Base-by-base conservation (phyloP, 1,140 invertebrate species). In the Galleria mellonella region DNA sequence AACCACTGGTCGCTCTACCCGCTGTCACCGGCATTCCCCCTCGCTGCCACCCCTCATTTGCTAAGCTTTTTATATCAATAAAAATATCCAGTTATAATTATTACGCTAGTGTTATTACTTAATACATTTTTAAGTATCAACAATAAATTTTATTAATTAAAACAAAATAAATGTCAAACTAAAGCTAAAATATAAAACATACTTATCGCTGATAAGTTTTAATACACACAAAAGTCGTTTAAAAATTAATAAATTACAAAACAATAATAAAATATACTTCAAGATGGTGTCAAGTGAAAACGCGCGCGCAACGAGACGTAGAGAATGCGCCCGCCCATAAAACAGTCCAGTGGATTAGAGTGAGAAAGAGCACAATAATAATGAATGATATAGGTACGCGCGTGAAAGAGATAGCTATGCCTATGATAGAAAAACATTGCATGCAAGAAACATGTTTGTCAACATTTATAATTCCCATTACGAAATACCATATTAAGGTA, bases 11-110 rank as follows among this genome's bases (percentile, higher is more conserved):
- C 63, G 64, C 62, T 39, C 58, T 63, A 57, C 72, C 68, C 70
- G 69, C 72, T 74, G 70, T 68, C 73, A 57, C 64, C 61, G 51
- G 36, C 17, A 23, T 14, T 15, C 51, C 49, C 42, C 43, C 33
- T 15, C 27, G 12, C 27, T 38, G 38, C 38, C 41, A 46, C 55
- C 51, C 57, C 52, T 44, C 31, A 37, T 62, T 10, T 30, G 42
- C 62, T 55, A 52, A 55, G 51, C 61, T 56, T 62, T 64, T 75
- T 72, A 74, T 78, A 78, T 74, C 64, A 78, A 76, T 78, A 71
- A 58, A 52, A 50, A 51, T 54, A 43, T 23, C 44, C 71, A 23
- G 2, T 23, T 6, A 23, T 6, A 3, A 23, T 23, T 23, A 23
- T 3, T 6, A 23, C 6, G 6, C 6, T 6, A 6, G 17, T 3